Evolutionary conservation across 2,113 vertebrate genomes (phyloP).

Genomic region (Anguilla japonica): DNA sequence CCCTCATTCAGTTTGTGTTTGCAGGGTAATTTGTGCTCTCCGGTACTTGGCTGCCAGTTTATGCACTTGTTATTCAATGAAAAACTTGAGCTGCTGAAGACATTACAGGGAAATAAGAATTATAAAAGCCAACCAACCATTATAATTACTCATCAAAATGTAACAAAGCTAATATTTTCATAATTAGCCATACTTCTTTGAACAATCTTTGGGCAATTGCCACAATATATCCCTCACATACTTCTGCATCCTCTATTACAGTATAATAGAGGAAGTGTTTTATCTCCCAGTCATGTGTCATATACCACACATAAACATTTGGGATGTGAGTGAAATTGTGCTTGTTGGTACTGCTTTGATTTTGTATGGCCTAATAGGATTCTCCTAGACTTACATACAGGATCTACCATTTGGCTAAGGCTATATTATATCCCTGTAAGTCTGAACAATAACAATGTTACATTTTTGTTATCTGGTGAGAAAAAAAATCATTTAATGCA

Average conservation of each 20-base stretch:
- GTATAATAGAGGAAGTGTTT: not conserved
- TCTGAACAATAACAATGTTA: not conserved
- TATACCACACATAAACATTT: conserved; percentile 56
- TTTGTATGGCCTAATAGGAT: not conserved
- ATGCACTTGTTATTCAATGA: conserved; percentile 75
- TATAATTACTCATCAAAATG: not conserved
- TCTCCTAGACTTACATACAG: not conserved
- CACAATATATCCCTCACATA: conserved; percentile 8
- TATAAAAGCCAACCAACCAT: not conserved
- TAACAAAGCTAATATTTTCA: not conserved
- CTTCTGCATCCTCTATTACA: not conserved
- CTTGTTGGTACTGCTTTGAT: not conserved
- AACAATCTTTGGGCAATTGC: conserved; percentile 1
- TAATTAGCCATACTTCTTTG: not conserved
- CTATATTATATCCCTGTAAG: not conserved
- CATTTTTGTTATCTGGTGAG: not conserved
- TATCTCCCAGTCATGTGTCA: conserved; percentile 58
- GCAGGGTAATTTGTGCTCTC: conserved; percentile 73
- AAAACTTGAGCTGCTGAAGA: conserved; percentile 42
- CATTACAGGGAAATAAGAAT: conserved; percentile 2
- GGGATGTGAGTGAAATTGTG: conserved; percentile 53
- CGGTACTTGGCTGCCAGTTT: conserved; percentile 77
- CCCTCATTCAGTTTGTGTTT: conserved; percentile 80
- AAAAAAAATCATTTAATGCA: not conserved
- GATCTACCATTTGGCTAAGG: not conserved